phyloP scores from a whole-genome alignment of 1,140 invertebrate species.

The Chrysoperla carnea region DNA sequence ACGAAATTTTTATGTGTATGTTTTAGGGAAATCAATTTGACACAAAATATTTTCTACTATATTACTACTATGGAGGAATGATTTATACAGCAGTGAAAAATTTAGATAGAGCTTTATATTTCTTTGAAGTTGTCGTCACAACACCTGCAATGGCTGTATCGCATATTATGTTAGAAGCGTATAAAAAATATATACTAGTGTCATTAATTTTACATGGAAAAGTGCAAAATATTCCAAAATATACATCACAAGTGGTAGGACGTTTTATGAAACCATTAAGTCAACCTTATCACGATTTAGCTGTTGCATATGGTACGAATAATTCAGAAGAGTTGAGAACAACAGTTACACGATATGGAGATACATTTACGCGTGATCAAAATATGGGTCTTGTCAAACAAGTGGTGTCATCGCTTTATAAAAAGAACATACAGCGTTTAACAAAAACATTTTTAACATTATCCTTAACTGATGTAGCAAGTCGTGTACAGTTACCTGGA shows the following conservation, averaged over 20 bases:
- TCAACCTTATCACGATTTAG: slow-evolving; percentile 78
- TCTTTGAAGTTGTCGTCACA: slow-evolving; percentile 87
- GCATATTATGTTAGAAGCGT: slow-evolving; percentile 91
- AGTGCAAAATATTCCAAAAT: slow-evolving; percentile 57
- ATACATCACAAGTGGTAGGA: slow-evolving; percentile 74
- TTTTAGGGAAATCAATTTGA: slow-evolving; percentile 62
- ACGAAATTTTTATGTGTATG: background rate
- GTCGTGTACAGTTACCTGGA: slow-evolving; percentile 66
- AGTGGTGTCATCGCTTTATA: slow-evolving; percentile 76
- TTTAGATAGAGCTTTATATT: slow-evolving; percentile 81
- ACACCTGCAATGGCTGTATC: slow-evolving; percentile 85
- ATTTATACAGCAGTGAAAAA: slow-evolving; percentile 88
- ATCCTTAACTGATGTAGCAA: slow-evolving; percentile 84
- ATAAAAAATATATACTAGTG: slow-evolving; percentile 90
- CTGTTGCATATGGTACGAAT: slow-evolving; percentile 61
- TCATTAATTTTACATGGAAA: slow-evolving; percentile 84
- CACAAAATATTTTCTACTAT: slow-evolving; percentile 81
- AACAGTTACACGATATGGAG: slow-evolving; percentile 58
- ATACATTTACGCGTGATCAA: slow-evolving; percentile 67
- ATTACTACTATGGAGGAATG: slow-evolving; percentile 96
- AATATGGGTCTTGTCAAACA: slow-evolving; percentile 70
- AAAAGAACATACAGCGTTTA: slow-evolving; percentile 91
- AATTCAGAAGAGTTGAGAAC: slow-evolving; percentile 51
- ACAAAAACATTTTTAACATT: slow-evolving; percentile 95
- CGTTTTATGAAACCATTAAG: slow-evolving; percentile 84